Evolutionary conservation across 2,888 invertebrate genomes (phyloP), one percentile per base, ranked within the genome.

Genomic region (Vandiemenella viatica): DNA sequence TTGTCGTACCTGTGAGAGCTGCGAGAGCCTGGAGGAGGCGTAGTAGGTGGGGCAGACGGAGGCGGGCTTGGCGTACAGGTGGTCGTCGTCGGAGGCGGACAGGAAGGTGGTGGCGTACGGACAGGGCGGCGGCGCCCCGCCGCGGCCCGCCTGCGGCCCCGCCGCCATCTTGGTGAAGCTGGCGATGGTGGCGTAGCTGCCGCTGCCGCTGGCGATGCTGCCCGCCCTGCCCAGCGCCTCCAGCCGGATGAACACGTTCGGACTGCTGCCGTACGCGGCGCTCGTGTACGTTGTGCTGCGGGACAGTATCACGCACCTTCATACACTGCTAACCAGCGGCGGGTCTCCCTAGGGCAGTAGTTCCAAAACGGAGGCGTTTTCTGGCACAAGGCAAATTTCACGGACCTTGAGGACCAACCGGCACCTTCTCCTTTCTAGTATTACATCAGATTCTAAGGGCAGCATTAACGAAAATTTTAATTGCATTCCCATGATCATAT

Each of bases 131-230:
- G 73, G 67, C 2, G 32, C 79, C 70, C 69, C 61, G 46, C 7
- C 48, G 20, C 16, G 22, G 40, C n/a, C 32, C 45, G 73, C 67
- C 45, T 71, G 70, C 32, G 69, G 70, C 70, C 61, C 45, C 15
- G 42, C 17, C 16, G 19, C 37, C 57, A 79, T 78, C 63, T 83
- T 83, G 62, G 85, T 83, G 58, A 85, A 73, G 64, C 85, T 85
- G 50, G 84, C 85, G 58, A 86, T 86, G 40, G 86, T 86, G 41
- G 86, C 86, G 61, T 86, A 86, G 58, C 84, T 85, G 54, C 83
- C 85, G 49, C 82, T 83, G 54, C 83, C 85, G 49, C 82, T 83
- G 57, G 75, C 77, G 21, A 79, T 81, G 3, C 55, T 52, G 62
- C 83, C 83, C 48, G 83, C 80, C 45, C 83, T 81, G 53, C 83